A percentile compares a stretch with the other conserved stretches of the same genome.
Evolutionary conservation across 2,888 invertebrate species (phyloP).

Genomic region (Antheraea yamamai): DNA sequence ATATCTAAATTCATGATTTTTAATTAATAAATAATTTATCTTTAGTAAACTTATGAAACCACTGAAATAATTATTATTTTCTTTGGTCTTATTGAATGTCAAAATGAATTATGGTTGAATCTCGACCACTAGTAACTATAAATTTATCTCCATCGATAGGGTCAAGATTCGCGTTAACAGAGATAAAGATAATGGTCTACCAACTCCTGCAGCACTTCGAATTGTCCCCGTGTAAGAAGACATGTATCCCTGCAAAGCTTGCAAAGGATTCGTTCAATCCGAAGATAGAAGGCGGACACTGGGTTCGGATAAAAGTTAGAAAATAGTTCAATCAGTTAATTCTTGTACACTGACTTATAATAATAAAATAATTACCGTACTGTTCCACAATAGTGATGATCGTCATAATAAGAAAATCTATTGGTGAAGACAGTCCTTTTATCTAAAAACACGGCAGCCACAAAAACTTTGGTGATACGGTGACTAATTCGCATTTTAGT

Average conservation of each 20-base stretch:
- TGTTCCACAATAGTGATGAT: too few species aligned
- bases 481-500: not conserved
- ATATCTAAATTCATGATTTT: too few species aligned
- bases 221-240: conserved; percentile 53
- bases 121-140: too few species aligned
- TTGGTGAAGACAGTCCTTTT: not conserved
- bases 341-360: not conserved
- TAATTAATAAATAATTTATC: too few species aligned
- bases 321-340: not conserved
- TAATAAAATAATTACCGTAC: too few species aligned
- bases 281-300: conserved; percentile 55
- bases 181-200: conserved; percentile 63
- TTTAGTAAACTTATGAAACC: too few species aligned
- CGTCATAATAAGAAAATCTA: not conserved
- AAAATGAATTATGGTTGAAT: too few species aligned
- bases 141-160: conserved; percentile 37
- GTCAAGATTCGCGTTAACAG: conserved; percentile 64
- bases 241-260: conserved; percentile 46
- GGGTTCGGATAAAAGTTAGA: conserved; percentile 47
- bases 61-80: too few species aligned
- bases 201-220: conserved; percentile 57
- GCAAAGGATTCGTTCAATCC: conserved; percentile 43
- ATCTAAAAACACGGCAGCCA: too few species aligned
- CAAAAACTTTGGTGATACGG: not conserved
- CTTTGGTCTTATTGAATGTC: too few species aligned